Percentiles rank a stretch among this genome's conserved stretches.
Conservation (phyloP, 2,797 vertebrate genomes). For the Calcarius lapponicus region DNA sequence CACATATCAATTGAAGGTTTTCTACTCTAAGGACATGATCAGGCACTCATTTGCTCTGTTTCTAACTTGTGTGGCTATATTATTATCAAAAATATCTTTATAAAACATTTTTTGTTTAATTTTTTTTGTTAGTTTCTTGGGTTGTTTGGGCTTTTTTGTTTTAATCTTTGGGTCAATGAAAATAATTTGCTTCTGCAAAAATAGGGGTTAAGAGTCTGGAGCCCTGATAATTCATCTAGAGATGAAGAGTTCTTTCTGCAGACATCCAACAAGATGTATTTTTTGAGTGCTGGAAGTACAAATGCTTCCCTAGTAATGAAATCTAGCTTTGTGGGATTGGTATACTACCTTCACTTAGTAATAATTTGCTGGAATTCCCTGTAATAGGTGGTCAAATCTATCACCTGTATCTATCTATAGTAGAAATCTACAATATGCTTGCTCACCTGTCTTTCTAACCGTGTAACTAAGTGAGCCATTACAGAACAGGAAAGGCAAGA, state of each 20-base stretch:
- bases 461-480: not conserved
- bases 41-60: not conserved
- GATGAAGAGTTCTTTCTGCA: not conserved
- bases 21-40: not conserved
- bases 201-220: not conserved
- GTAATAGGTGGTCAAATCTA: not conserved
- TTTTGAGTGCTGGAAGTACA: not conserved
- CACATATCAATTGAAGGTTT: not conserved
- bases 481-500: not conserved
- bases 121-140: not conserved
- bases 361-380: not conserved
- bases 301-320: not conserved
- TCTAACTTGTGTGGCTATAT: not conserved
- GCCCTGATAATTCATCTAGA: not conserved
- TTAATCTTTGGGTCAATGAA: not conserved
- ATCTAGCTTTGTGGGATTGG: not conserved
- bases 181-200: not conserved
- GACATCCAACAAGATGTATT: not conserved
- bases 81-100: not conserved
- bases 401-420: no score
- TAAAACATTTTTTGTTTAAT: no score
- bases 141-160: not conserved
- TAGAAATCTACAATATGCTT: not conserved
- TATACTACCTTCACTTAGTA: not conserved
- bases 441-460: conserved; percentile 2